Base-by-base conservation (phyloP, 2,797 vertebrate species). In the Australoheros facetus region DNA sequence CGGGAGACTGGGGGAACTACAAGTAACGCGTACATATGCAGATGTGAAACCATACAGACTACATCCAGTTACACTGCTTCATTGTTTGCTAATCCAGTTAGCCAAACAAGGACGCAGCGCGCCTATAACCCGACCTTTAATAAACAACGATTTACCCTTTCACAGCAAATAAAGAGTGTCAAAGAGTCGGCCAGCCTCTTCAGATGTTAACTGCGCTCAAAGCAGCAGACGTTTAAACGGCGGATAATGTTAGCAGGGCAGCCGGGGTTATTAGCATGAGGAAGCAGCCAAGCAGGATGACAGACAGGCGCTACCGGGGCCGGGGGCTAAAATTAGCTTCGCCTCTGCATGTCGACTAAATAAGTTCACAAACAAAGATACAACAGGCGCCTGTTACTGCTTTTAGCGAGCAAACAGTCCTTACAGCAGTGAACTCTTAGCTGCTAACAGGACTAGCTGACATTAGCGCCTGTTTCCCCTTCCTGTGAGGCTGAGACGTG, bases 241-340 rank as follows among this genome's bases (percentile, higher is more conserved):
- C 71, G 72, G 87, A 85, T 90, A 85, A 78, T 78, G 77, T 78
- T 89, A 93, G 88, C 89, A 69, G 39, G 39, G 60, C 75, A 90
- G 83, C 45, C 66, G 58, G 45, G 23, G 9, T 82, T 82, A 85
- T 85, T 92, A 91, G 89, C 91, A 88, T 71, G 78, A 84, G 78
- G 77, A 75, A 84, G 85, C 78, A 75, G 70, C 53, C 62, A 77
- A 89, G 45, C 88, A 82, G 80, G 32, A 78, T 74, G 85, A 84
- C 84, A 88, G 70, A 87, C 88, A 85, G 56, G 30, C 57, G 30
- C 23, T 71, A 21, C 56, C 37, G 37, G 37, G 37, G 37, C 11
- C 10, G 37, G 32, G 53, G 51, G 66, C 85, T 89, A 89, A 88
- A 78, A 84, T 88, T 90, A 88, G 88, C 84, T 75, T 26, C 37